phyloP scores from a whole-genome alignment of 2,113 vertebrate genomes.

The Cephalopholis sonnerati region DNA sequence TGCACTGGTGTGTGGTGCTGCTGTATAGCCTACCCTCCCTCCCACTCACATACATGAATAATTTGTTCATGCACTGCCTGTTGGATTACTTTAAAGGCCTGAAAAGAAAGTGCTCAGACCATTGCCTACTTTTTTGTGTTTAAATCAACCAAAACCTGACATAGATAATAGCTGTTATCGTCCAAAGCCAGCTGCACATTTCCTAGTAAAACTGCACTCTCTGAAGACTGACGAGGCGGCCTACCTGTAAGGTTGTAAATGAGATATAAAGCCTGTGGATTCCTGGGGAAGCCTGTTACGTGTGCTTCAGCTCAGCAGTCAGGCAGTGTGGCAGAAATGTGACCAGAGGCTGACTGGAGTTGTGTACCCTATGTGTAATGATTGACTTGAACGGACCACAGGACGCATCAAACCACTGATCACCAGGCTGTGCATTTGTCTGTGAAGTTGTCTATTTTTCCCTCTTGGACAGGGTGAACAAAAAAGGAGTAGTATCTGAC shows the following conservation, averaged over 20 bases:
- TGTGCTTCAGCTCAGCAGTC: slow-evolving; percentile 45
- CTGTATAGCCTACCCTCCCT: too few relatives aligned
- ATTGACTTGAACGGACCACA: slow-evolving; percentile 78
- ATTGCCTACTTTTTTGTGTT: neutral
- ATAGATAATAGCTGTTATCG: neutral
- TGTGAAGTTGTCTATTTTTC: neutral
- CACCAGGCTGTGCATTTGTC: neutral
- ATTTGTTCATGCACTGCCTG: too few relatives aligned
- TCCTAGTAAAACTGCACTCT: neutral
- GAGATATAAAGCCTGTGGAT: slow-evolving; percentile 27
- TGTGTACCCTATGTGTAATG: slow-evolving; percentile 82
- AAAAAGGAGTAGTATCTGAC: neutral
- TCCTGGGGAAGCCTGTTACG: slow-evolving; percentile 33
- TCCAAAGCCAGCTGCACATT: neutral
- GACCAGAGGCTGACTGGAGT: slow-evolving; percentile 51
- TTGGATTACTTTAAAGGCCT: neutral
- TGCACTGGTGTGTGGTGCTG: too few relatives aligned
- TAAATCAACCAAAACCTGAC: neutral
- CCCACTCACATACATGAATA: too few relatives aligned
- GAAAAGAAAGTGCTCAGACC: neutral
- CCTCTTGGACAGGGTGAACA: neutral
- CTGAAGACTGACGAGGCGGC: slow-evolving; percentile 6
- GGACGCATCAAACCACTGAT: slow-evolving; percentile 16
- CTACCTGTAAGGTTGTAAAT: slow-evolving; percentile 61
- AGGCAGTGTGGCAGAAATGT: slow-evolving; percentile 51